Percentiles rank a stretch among this genome's conserved stretches.
Evolutionary conservation across 2,113 vertebrate species (phyloP).

Genomic region (Eolophus roseicapilla): DNA sequence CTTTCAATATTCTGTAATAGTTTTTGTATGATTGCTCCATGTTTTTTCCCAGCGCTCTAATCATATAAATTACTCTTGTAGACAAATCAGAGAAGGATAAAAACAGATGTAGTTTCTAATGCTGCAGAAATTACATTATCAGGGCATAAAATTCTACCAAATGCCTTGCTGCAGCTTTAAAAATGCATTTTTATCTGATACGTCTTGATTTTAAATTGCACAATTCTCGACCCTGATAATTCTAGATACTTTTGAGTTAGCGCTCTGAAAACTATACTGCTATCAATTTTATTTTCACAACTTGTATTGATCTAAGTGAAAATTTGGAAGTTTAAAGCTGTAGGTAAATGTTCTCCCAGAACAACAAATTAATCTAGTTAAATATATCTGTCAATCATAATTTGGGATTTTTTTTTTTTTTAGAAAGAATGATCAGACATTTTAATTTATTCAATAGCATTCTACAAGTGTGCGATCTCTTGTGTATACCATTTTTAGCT

Average conservation of each 20-base stretch:
- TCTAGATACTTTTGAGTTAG: neutral
- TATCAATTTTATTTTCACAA: conserved; percentile 13
- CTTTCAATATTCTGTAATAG: neutral
- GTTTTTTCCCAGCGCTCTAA: neutral
- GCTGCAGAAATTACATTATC: neutral
- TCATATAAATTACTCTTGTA: neutral
- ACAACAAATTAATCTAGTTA: neutral
- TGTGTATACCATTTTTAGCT: neutral
- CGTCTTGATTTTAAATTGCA: neutral
- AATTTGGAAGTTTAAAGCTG: neutral
- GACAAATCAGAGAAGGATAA: neutral
- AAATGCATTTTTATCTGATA: neutral
- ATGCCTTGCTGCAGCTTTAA: neutral
- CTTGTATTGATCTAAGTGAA: conserved; percentile 7
- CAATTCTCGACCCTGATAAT: neutral
- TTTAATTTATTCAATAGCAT: neutral
- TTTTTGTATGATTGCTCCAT: neutral
- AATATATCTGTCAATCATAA: neutral
- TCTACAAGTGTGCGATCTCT: neutral
- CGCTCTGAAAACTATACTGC: neutral
- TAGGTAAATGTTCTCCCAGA: neutral
- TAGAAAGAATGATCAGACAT: neutral
- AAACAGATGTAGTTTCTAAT: neutral
- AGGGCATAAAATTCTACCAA: neutral
- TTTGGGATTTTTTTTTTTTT: neutral